Conservation (phyloP, 1,140 invertebrate species). For the Pachypsylla venusta region DNA sequence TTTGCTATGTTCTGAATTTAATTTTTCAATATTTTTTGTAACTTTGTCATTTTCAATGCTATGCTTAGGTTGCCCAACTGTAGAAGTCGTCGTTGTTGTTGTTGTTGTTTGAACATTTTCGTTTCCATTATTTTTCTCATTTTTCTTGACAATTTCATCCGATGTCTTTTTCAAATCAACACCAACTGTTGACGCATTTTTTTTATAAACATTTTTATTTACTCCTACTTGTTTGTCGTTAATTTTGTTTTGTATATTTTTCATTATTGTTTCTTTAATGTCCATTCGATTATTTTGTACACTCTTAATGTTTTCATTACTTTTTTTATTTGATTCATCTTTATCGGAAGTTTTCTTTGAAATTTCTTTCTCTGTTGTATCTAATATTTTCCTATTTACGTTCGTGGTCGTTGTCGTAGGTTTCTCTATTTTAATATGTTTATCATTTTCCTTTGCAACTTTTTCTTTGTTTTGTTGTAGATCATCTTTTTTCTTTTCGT, state of each 20-base stretch:
- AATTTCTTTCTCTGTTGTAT: not conserved
- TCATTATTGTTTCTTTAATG: not conserved
- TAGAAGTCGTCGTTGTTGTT: not conserved
- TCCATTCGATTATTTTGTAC: conserved; percentile 1
- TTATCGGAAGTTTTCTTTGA: not conserved
- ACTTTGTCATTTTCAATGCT: not conserved
- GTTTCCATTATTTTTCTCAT: too few species aligned
- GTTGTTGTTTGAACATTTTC: not conserved
- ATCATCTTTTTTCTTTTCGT: not conserved
- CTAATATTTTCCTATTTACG: not conserved
- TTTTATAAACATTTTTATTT: conserved; percentile 1
- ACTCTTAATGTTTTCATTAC: not conserved
- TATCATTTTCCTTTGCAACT: not conserved
- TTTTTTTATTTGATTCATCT: not conserved
- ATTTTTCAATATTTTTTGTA: not conserved
- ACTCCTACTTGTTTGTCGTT: not conserved
- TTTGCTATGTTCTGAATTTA: not conserved
- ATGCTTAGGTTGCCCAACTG: not conserved
- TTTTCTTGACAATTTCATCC: too few species aligned
- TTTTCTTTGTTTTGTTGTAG: not conserved
- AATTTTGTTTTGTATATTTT: not conserved
- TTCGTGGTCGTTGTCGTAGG: not conserved
- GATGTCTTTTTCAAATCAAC: not conserved
- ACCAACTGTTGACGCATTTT: not conserved
- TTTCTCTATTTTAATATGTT: not conserved